Percentiles rank a stretch among this genome's conserved stretches.
phyloP scores from a whole-genome alignment of 2,888 invertebrate species.

The Osmoderma eremita region DNA sequence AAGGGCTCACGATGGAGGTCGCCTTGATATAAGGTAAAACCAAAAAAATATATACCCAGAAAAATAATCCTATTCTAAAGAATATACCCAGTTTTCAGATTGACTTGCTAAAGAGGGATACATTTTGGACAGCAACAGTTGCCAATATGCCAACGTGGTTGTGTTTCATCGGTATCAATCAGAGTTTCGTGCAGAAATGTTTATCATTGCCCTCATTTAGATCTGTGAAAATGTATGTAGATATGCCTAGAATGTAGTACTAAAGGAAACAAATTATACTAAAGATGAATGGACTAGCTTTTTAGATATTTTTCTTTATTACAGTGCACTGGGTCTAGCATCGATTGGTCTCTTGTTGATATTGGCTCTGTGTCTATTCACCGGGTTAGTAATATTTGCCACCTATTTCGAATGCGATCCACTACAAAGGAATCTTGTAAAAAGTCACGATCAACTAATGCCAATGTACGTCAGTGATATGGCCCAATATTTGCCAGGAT shows the following conservation, averaged over 20 bases:
- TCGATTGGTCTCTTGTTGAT: constrained; percentile 67
- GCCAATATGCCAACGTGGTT: constrained; percentile 65
- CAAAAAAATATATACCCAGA: no score
- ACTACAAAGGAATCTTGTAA: constrained; percentile 67
- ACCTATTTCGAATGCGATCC: constrained; percentile 76
- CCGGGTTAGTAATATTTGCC: constrained; percentile 72
- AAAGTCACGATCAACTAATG: constrained; percentile 69
- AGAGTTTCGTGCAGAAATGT: constrained; percentile 70
- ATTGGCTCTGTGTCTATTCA: constrained; percentile 68
- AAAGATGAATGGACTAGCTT: no score
- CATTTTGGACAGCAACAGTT: constrained; percentile 70
- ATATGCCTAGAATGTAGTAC: background rate
- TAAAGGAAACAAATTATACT: no score
- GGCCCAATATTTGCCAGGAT: constrained; percentile 73
- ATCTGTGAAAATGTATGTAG: constrained; percentile 65
- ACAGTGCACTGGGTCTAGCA: constrained; percentile 25
- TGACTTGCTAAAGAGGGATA: constrained; percentile 69
- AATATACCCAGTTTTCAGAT: constrained; percentile 66
- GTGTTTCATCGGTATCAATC: constrained; percentile 67
- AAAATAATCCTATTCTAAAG: constrained; percentile 46
- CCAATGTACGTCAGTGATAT: constrained; percentile 79
- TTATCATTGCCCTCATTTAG: constrained; percentile 68
- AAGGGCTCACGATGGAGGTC: constrained; percentile 67
- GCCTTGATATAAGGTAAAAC: constrained; percentile 66
- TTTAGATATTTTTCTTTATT: constrained; percentile 30